Conservation (phyloP, 23 tunicate species). For the Styela plicata region DNA sequence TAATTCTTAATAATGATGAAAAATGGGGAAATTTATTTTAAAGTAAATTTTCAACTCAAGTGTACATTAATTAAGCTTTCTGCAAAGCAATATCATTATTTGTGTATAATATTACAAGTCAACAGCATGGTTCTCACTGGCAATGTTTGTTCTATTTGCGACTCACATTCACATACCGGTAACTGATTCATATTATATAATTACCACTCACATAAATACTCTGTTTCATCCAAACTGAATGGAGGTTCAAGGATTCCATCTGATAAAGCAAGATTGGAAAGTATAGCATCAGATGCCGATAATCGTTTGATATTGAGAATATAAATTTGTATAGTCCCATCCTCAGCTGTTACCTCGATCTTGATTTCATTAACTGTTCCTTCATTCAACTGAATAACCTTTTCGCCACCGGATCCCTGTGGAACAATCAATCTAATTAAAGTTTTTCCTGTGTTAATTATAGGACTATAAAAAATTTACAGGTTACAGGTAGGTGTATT, state of each 20-base stretch:
- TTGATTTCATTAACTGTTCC: constrained; percentile 70
- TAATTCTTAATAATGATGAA: too few relatives aligned
- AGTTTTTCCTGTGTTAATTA: too few relatives aligned
- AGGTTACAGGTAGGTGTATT: neutral
- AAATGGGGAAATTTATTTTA: too few relatives aligned
- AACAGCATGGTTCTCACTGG: too few relatives aligned
- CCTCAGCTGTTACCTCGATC: constrained; percentile 94
- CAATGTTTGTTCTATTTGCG: too few relatives aligned
- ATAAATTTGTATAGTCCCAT: constrained; percentile 86
- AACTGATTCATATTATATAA: too few relatives aligned
- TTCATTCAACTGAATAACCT: constrained; percentile 61
- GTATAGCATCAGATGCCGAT: constrained; percentile 87
- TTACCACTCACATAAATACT: constrained; percentile 71
- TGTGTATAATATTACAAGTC: too few relatives aligned
- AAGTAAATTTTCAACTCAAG: too few relatives aligned
- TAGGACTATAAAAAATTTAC: neutral
- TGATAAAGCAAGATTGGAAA: constrained; percentile 39
- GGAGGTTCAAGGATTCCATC: constrained; percentile 63
- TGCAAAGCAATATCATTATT: too few relatives aligned
- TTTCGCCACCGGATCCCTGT: constrained; percentile 89
- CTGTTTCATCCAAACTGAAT: constrained; percentile 55
- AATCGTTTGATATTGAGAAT: constrained; percentile 57
- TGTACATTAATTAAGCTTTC: too few relatives aligned
- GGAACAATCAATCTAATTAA: too few relatives aligned
- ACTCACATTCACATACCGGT: too few relatives aligned